These are phyloP conservation scores for Oophaga pumilio DNA, from an alignment of 2,113 vertebrate genomes.

Conservation along the genomic window DNA sequence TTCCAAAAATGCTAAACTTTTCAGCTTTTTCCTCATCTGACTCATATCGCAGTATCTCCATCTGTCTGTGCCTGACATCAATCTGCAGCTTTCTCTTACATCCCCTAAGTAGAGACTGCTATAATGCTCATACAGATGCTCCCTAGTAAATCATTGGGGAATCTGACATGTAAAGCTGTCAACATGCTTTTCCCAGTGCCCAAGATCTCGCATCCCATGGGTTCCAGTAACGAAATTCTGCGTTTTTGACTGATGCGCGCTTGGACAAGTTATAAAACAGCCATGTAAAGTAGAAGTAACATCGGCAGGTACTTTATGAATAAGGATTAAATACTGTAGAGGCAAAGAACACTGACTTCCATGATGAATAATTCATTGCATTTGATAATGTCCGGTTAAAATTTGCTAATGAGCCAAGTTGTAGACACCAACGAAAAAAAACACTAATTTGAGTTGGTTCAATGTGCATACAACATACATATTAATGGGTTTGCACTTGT, in stretches of 20 bases:
- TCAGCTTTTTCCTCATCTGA: background rate
- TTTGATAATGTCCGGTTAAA: constrained; percentile 41
- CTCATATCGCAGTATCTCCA: background rate
- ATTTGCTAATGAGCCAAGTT: constrained; percentile 46
- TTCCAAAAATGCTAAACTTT: background rate
- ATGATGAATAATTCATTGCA: constrained; percentile 43
- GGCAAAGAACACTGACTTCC: constrained; percentile 20
- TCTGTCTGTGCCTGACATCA: constrained; percentile 9
- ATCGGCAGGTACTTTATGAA: constrained; percentile 38
- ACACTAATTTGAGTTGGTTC: constrained; percentile 18
- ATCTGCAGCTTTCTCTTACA: constrained; percentile 19
- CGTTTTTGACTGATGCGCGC: constrained; percentile 23
- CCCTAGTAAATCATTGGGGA: background rate
- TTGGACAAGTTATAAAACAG: constrained; percentile 18
- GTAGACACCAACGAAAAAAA: constrained; percentile 13
- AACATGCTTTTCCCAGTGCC: constrained; percentile 3
- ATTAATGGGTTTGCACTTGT: constrained; percentile 7
- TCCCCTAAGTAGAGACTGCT: constrained; percentile 5
- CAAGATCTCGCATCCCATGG: background rate
- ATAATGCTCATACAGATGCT: constrained; percentile 30
- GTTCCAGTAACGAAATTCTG: constrained; percentile 15
- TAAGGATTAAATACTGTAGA: constrained; percentile 9
- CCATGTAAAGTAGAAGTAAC: constrained; percentile 1
- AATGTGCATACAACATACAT: background rate
- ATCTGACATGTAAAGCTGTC: constrained; percentile 37